These are phyloP conservation scores for Eidolon helvum DNA, from an alignment of 2,113 vertebrate genomes.

Conservation along the genomic window DNA sequence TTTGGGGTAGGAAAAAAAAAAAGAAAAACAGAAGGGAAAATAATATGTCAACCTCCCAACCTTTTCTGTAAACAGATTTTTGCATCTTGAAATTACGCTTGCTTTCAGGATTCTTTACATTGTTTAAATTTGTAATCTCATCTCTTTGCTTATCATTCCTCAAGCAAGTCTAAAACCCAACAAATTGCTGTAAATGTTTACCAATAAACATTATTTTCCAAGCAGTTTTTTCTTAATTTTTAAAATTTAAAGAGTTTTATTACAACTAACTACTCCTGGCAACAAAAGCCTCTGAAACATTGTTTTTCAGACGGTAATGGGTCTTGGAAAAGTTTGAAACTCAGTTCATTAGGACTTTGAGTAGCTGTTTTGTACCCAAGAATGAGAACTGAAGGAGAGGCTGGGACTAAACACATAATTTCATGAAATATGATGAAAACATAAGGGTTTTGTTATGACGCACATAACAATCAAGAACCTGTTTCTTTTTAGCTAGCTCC, in stretches of 20 bases:
- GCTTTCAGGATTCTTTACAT: constrained; percentile 30
- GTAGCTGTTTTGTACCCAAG: constrained; percentile 75
- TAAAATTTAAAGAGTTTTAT: constrained; percentile 27
- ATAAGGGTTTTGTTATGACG: constrained; percentile 79
- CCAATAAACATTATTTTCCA: constrained; percentile 27
- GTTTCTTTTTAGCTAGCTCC: constrained; percentile 82
- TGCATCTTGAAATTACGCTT: not conserved
- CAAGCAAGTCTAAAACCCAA: not conserved
- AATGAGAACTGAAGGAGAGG: constrained; percentile 61
- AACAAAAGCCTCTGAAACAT: not conserved
- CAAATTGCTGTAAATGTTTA: not conserved
- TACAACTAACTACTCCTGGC: constrained; percentile 14
- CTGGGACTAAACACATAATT: constrained; percentile 77
- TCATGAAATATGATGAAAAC: constrained; percentile 80
- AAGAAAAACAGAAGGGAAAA: not conserved
- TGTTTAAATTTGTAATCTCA: constrained; percentile 10
- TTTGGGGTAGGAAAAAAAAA: not conserved
- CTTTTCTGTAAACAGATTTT: not conserved
- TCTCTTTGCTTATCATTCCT: constrained; percentile 8
- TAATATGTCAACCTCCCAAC: not conserved
- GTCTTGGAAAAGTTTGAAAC: constrained; percentile 68
- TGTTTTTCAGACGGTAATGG: constrained; percentile 61
- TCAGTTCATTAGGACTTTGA: constrained; percentile 71
- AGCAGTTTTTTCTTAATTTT: constrained; percentile 46
- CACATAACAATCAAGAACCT: constrained; percentile 76